Percentiles rank a stretch among this genome's conserved stretches.
phyloP scores from a whole-genome alignment of 1,140 invertebrate genomes.

The Caenorhabditis remanei region DNA sequence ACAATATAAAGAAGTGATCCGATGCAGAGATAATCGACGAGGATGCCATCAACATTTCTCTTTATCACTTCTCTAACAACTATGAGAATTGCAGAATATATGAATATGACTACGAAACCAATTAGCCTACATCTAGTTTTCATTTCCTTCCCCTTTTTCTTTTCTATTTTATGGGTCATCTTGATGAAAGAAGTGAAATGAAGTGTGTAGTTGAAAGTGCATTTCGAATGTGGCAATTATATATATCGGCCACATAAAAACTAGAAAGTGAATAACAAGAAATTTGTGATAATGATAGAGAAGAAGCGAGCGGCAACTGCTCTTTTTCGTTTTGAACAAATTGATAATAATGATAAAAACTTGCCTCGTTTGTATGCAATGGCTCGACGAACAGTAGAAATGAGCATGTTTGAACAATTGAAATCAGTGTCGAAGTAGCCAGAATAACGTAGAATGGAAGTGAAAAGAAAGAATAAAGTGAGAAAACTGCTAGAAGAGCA shows the following conservation, averaged over 20 bases:
- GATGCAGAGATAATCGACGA: conserved; percentile 35
- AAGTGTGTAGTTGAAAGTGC: conserved; percentile 31
- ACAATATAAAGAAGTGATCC: conserved; percentile 37
- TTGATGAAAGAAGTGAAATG: conserved; percentile 22
- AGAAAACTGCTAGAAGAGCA: conserved; percentile 17
- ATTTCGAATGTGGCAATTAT: conserved; percentile 28
- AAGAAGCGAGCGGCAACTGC: neutral
- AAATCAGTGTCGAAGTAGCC: conserved; percentile 8
- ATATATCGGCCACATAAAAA: neutral
- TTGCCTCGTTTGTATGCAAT: conserved; percentile 43
- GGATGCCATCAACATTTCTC: conserved; percentile 32
- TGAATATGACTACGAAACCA: conserved; percentile 3
- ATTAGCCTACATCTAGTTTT: conserved; percentile 55
- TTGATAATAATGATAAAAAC: neutral
- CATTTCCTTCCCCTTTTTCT: neutral
- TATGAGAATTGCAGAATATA: neutral
- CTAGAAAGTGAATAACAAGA: conserved; percentile 12
- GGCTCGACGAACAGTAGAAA: conserved; percentile 42
- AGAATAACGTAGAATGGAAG: conserved; percentile 40
- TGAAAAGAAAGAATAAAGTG: conserved; percentile 23
- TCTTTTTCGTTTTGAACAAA: neutral
- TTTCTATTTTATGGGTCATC: conserved; percentile 30
- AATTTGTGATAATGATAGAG: conserved; percentile 5
- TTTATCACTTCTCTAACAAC: conserved; percentile 20
- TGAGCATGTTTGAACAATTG: conserved; percentile 44